Evolutionary conservation across 1,140 invertebrate genomes (phyloP).

Genomic region (Pseudomyrmex concolor): DNA sequence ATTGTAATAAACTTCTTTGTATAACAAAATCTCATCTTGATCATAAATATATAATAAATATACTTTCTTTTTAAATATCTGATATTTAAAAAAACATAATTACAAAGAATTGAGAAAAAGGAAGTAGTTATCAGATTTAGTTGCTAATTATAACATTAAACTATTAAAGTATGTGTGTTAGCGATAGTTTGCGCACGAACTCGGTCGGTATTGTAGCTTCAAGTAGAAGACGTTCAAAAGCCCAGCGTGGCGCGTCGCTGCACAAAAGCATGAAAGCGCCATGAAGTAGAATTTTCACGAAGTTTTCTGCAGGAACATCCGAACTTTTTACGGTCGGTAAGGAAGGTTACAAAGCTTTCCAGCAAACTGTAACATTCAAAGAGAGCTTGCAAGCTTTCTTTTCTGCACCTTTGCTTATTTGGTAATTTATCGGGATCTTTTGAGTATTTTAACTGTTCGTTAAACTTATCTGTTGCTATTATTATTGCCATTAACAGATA

Average conservation of each 20-base stretch:
- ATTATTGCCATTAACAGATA: conserved; percentile 32
- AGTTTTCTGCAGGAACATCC: conserved; percentile 28
- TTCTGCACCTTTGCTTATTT: conserved; percentile 5
- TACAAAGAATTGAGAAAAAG: not conserved
- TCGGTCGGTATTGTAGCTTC: conserved; percentile 42
- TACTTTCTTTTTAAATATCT: not conserved
- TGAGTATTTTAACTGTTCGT: not conserved
- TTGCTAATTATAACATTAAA: not conserved
- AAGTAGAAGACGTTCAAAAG: conserved; percentile 2
- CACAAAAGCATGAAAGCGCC: conserved; percentile 23
- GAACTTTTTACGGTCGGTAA: conserved; percentile 40
- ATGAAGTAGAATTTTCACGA: conserved; percentile 46
- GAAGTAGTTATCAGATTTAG: not conserved
- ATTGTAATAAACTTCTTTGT: too few relatives aligned
- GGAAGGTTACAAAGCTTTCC: conserved; percentile 43
- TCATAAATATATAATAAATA: too few relatives aligned
- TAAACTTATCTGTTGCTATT: conserved; percentile 23
- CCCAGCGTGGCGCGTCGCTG: conserved; percentile 23
- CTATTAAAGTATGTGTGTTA: not conserved
- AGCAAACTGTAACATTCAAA: conserved; percentile 22
- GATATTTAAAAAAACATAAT: not conserved
- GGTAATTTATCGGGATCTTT: conserved; percentile 9
- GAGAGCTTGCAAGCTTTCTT: conserved; percentile 9
- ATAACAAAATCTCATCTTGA: too few relatives aligned
- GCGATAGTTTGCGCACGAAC: not conserved